These are phyloP conservation scores for Caenorhabditis uteleia DNA, from an alignment of 2,888 invertebrate genomes.

Conservation along the genomic window DNA sequence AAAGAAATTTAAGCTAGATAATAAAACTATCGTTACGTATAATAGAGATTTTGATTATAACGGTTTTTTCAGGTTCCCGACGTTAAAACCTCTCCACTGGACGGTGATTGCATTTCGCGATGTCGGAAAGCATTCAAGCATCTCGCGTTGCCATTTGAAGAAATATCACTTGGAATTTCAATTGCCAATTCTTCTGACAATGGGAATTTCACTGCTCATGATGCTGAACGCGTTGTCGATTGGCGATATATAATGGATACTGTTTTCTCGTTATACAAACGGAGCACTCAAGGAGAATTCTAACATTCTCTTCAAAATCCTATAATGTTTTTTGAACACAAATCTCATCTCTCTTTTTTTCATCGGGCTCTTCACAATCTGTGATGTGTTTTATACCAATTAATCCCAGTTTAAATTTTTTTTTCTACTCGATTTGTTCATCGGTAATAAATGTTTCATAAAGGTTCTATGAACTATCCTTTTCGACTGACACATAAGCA, in stretches of 20 bases:
- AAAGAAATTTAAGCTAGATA: too few relatives aligned
- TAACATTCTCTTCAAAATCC: neutral
- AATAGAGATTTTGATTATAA: neutral
- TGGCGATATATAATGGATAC: slow-evolving; percentile 38
- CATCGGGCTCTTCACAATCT: too few relatives aligned
- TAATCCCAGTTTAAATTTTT: too few relatives aligned
- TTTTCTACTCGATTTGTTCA: neutral
- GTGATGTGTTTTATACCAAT: neutral
- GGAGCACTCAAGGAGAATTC: slow-evolving; percentile 12
- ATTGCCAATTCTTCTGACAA: slow-evolving; percentile 7
- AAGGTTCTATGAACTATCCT: too few relatives aligned
- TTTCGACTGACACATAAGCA: too few relatives aligned
- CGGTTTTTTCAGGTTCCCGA: slow-evolving; percentile 1
- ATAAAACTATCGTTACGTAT: too few relatives aligned
- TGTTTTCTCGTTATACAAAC: slow-evolving; percentile 23
- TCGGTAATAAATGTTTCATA: too few relatives aligned
- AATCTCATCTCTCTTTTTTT: too few relatives aligned
- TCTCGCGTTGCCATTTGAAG: slow-evolving; percentile 25
- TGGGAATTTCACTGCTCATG: slow-evolving; percentile 7
- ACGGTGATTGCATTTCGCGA: slow-evolving; percentile 13
- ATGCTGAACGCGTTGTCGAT: too few relatives aligned
- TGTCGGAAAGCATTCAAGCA: slow-evolving; percentile 17
- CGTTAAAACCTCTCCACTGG: slow-evolving; percentile 9
- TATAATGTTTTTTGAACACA: neutral
- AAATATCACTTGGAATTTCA: slow-evolving; percentile 16